Percentiles rank a stretch among this genome's conserved stretches.
These are phyloP conservation scores for Aplysina aerophoba DNA, from an alignment of 37 sponge, comb jelly and placozoan species.

Conservation along the genomic window DNA sequence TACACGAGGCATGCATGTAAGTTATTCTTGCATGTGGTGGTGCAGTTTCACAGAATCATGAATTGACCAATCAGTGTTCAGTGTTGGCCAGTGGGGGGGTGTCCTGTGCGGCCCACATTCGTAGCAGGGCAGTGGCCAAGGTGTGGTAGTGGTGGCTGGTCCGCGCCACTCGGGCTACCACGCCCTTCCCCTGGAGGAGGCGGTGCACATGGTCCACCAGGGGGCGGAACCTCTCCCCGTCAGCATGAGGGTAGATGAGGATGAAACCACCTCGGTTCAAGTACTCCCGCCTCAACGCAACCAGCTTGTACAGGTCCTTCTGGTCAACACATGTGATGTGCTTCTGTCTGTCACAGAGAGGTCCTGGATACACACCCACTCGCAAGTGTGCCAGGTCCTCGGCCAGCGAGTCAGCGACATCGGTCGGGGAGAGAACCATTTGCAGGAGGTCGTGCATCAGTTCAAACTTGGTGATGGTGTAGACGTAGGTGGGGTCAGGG, in stretches of 20 bases:
- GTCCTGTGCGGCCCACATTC: background rate
- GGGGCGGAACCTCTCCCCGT: slow-evolving; percentile 51
- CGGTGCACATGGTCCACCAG: slow-evolving; percentile 53
- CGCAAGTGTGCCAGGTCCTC: slow-evolving; percentile 29
- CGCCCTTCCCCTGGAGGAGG: slow-evolving; percentile 20
- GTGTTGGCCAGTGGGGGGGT: too few species aligned
- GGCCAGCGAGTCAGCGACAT: slow-evolving; percentile 34
- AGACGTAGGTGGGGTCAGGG: slow-evolving; percentile 65
- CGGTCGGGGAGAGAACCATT: slow-evolving; percentile 51
- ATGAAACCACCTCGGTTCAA: slow-evolving; percentile 57
- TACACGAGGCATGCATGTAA: too few species aligned
- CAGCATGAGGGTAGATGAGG: slow-evolving; percentile 66
- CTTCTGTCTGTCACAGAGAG: slow-evolving; percentile 33
- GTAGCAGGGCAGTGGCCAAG: background rate
- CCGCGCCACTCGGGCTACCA: background rate
- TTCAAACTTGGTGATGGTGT: slow-evolving; percentile 82
- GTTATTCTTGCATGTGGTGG: too few species aligned
- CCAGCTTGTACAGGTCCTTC: slow-evolving; percentile 50
- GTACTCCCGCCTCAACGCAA: slow-evolving; percentile 64
- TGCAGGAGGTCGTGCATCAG: slow-evolving; percentile 77
- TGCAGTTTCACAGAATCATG: too few species aligned
- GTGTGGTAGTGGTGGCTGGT: slow-evolving; percentile 13
- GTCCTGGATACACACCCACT: slow-evolving; percentile 72
- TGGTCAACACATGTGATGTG: slow-evolving; percentile 64
- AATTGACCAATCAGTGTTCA: too few species aligned